These are phyloP conservation scores for Ormyrus pomaceus DNA, from an alignment of 2,888 invertebrate species.

Conservation along the genomic window DNA sequence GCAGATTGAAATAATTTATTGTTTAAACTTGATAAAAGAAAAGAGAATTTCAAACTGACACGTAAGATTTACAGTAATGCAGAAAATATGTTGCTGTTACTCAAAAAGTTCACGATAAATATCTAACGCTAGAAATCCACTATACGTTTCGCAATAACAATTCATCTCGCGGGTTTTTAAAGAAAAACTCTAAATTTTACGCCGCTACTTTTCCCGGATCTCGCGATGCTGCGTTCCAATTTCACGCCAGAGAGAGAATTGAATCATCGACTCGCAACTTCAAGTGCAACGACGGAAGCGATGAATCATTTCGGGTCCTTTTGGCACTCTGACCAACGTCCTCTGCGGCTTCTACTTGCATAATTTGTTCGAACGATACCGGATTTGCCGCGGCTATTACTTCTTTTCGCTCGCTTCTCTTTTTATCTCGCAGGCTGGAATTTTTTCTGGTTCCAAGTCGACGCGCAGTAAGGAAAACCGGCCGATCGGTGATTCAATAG, in stretches of 20 bases:
- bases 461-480: background rate
- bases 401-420: background rate
- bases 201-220: too few relatives aligned
- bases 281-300: background rate
- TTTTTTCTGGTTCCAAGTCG: background rate
- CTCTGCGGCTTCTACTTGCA: background rate
- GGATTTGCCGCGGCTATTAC: background rate
- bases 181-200: too few relatives aligned
- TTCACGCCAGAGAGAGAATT: constrained; percentile 3
- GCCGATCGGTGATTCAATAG: constrained; percentile 5
- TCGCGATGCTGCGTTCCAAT: background rate
- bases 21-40: too few relatives aligned
- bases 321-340: background rate
- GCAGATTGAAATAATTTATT: too few relatives aligned
- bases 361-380: constrained; percentile 42
- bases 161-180: too few relatives aligned
- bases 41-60: too few relatives aligned
- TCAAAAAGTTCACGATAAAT: background rate
- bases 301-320: background rate
- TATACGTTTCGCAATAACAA: too few relatives aligned
- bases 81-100: too few relatives aligned
- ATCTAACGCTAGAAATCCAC: too few relatives aligned
- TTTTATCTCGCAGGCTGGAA: background rate
- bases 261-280: constrained; percentile 24
- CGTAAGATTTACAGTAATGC: too few relatives aligned